phyloP scores from a whole-genome alignment of 1,140 invertebrate genomes.

The Brachionus manjavacas region DNA sequence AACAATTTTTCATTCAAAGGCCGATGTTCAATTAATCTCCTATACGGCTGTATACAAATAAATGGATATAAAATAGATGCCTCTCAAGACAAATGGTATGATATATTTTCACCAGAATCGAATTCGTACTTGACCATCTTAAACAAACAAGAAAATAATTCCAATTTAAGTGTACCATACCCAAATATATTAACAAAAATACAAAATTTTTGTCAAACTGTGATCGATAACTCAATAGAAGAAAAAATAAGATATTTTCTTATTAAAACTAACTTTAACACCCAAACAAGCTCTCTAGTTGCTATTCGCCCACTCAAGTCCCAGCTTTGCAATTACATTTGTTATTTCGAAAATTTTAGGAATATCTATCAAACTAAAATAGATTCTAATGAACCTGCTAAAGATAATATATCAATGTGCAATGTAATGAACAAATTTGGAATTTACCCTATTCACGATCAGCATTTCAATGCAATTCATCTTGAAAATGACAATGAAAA shows the following conservation, averaged over 20 bases:
- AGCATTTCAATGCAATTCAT: not conserved
- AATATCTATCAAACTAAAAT: not conserved
- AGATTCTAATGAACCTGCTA: not conserved
- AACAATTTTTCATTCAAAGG: conserved; percentile 36
- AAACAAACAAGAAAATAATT: not conserved
- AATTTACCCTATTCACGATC: not conserved
- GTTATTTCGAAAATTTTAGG: conserved; percentile 30
- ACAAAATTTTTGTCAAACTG: not conserved
- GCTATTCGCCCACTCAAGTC: conserved; percentile 7
- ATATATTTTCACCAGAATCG: conserved; percentile 28
- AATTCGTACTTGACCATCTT: not conserved
- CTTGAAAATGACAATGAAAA: not conserved
- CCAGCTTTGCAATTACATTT: conserved; percentile 22
- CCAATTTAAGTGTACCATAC: not conserved
- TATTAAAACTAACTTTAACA: not conserved
- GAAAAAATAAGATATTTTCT: not conserved
- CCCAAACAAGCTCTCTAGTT: not conserved
- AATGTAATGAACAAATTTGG: not conserved
- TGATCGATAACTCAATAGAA: not conserved
- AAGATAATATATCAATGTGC: not conserved
- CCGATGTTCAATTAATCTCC: not conserved
- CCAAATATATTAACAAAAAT: not conserved
- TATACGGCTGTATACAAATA: conserved; percentile 15
- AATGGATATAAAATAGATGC: not conserved
- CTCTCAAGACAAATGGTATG: not conserved